A percentile compares a stretch with the other conserved stretches of the same genome.
Conservation (phyloP, 1,140 invertebrate genomes). For the Psix sp. region DNA sequence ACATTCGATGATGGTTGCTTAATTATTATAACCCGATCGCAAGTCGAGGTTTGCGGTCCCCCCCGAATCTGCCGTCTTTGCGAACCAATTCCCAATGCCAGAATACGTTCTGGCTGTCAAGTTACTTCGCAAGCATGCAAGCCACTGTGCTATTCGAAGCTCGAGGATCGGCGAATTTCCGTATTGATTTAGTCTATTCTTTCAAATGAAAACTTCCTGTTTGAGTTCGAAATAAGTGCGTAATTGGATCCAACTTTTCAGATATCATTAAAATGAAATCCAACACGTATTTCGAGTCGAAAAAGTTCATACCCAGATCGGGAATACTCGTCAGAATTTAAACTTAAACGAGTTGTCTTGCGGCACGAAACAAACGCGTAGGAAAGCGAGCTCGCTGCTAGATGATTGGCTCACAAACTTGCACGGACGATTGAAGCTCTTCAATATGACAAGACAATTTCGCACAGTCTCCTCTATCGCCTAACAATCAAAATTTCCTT, state of each 20-base stretch:
- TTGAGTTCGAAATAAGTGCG: no score
- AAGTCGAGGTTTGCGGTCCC: slow-evolving; percentile 56
- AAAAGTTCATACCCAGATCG: slow-evolving; percentile 16
- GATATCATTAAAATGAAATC: slow-evolving; percentile 21
- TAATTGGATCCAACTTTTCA: slow-evolving; percentile 25
- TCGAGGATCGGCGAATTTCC: no score
- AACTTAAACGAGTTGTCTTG: slow-evolving; percentile 37
- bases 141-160: no score
- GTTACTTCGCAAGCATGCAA: slow-evolving; percentile 36
- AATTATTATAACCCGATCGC: slow-evolving; percentile 67
- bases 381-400: slow-evolving; percentile 30
- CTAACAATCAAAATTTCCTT: slow-evolving; percentile 30
- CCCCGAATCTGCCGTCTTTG: slow-evolving; percentile 46
- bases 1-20: slow-evolving; percentile 54
- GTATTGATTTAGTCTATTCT: no score
- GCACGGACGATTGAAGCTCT: slow-evolving; percentile 40
- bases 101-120: slow-evolving; percentile 48
- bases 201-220: no score
- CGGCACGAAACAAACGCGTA: slow-evolving; percentile 39
- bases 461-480: slow-evolving; percentile 27
- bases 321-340: slow-evolving; percentile 35
- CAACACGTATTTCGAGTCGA: slow-evolving; percentile 1
- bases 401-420: slow-evolving; percentile 52
- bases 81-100: slow-evolving; percentile 39
- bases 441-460: slow-evolving; percentile 53